Evolutionary conservation across 1,140 invertebrate species (phyloP).

Genomic region (Mycetomoellerius zeteki): DNA sequence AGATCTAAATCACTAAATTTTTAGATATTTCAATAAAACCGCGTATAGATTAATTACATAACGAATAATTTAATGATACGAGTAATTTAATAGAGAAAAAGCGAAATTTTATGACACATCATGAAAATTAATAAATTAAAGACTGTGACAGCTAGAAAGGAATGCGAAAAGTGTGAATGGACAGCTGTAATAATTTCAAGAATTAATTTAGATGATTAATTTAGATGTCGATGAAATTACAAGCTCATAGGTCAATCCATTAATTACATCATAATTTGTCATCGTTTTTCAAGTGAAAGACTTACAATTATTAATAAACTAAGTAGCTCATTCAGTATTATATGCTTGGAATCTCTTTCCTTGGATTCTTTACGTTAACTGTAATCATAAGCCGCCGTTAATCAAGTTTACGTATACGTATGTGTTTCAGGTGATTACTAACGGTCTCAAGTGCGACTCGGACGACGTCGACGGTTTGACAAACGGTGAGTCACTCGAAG

Average conservation of each 20-base stretch:
- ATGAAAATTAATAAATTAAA: neutral
- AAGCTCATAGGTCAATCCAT: neutral
- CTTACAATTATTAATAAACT: neutral
- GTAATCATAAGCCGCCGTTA: constrained; percentile 45
- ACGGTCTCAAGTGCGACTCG: constrained; percentile 77
- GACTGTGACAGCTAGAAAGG: neutral
- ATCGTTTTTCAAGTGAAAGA: neutral
- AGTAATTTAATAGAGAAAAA: neutral
- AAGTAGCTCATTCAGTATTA: neutral
- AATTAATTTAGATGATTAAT: constrained; percentile 21
- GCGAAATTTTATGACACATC: neutral
- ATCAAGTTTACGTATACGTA: constrained; percentile 52
- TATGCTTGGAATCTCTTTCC: neutral
- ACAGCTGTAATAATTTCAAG: neutral
- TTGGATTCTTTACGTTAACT: constrained; percentile 32
- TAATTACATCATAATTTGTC: neutral
- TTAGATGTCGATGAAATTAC: neutral
- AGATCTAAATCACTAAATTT: too few species aligned
- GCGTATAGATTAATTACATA: neutral
- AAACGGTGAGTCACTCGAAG: constrained; percentile 79
- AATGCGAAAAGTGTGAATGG: neutral
- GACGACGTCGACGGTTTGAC: constrained; percentile 78
- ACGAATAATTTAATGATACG: constrained; percentile 4
- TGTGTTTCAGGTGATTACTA: constrained; percentile 82
- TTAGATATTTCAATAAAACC: too few species aligned